Base-by-base conservation (phyloP, 1,140 invertebrate species). In the Drepana arcuata region DNA sequence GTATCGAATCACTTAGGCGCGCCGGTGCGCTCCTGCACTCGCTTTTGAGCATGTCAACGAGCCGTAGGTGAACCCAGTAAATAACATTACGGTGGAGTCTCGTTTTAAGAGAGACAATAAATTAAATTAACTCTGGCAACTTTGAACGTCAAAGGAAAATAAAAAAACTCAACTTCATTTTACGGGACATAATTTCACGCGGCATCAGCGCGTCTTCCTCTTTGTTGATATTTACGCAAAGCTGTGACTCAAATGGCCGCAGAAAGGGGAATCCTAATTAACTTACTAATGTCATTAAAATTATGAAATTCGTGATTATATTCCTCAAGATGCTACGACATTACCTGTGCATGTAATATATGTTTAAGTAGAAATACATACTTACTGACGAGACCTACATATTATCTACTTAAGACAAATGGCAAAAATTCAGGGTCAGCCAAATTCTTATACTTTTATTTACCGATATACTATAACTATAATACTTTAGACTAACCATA, bases 1-100 rank as follows among this genome's bases (percentile, higher is more conserved):
- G 71, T 79, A 79, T 81, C 70, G 69, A 73, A 77, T 75, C 74
- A 81, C 77, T 81, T 81, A 81, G 72, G 52, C 59, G 41, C 53
- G 30, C 44, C 56, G 56, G 59, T 70, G 67, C 65, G 66, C 65
- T 72, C 41, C 58, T 73, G 70, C 70, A 68, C 63, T 69, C 67
- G 63, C 67, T 66, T 73, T 66, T 70, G 57, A 54, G 49, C 66
- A 66, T 55, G 60, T 53, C 71, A 71, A 75, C 72, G 66, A 74
- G 61, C 51, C 64, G 64, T 75, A 72, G 67, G 67, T 70, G 68
- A 71, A 70, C 62, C 68, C 45, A 57, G 57, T 54, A 78, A 81
- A 81, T 71, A 70, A 63, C 54, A 66, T 81, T 81, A 81, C 50
- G 44, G 53, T 41, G 35, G 64, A 77, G 72, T 71, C 65, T 70